Conservation (phyloP, 2,113 vertebrate genomes). For the Sakesphorus luctuosus region DNA sequence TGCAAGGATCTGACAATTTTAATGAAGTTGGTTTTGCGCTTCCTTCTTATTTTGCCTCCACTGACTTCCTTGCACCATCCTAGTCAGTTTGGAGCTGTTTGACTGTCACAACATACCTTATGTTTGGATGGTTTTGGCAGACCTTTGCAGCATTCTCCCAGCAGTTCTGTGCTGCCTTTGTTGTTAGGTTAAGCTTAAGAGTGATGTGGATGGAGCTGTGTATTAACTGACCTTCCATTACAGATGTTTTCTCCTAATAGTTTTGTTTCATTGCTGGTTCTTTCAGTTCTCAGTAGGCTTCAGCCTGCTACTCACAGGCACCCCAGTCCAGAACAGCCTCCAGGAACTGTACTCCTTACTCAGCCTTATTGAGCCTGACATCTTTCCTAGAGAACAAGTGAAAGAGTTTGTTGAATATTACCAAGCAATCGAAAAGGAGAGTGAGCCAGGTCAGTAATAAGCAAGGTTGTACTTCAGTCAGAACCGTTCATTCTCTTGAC, state of each 20-base stretch:
- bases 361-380: conserved; percentile 84
- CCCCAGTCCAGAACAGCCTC: conserved; percentile 93
- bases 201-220: not conserved
- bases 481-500: not conserved
- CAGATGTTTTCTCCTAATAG: not conserved
- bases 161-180: not conserved
- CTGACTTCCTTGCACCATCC: not conserved
- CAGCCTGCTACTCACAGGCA: conserved; percentile 89
- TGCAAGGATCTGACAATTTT: not conserved
- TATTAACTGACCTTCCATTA: not conserved
- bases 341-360: conserved; percentile 91
- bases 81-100: not conserved
- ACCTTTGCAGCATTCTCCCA: not conserved
- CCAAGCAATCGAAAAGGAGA: conserved; percentile 75
- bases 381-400: conserved; percentile 77
- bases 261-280: not conserved
- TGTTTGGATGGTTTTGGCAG: not conserved
- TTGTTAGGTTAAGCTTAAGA: not conserved
- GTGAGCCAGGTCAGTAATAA: conserved; percentile 75
- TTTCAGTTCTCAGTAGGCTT: conserved; percentile 86
- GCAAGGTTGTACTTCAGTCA: not conserved
- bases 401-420: conserved; percentile 83
- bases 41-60: not conserved
- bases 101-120: not conserved
- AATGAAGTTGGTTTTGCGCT: not conserved